Conservation (phyloP, 2,888 invertebrate genomes). For the Clostera curtula region DNA sequence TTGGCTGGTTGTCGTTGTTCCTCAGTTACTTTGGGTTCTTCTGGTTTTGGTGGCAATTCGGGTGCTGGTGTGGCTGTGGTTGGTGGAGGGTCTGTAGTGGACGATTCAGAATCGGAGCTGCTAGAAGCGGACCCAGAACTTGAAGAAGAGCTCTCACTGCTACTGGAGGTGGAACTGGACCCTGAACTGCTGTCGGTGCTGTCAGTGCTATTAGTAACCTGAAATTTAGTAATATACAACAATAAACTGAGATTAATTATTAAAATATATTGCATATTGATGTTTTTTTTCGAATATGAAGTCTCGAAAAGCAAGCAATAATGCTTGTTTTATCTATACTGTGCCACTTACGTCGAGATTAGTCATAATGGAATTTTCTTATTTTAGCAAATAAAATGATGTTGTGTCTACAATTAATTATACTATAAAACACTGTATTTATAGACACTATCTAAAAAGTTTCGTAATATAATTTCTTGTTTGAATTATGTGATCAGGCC, state of each 20-base stretch:
- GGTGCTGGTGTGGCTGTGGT: slow-evolving; percentile 31
- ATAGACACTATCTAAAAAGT: too few species aligned
- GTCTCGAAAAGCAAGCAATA: background rate
- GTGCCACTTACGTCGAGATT: slow-evolving; percentile 43
- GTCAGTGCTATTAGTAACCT: slow-evolving; percentile 70
- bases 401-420: too few species aligned
- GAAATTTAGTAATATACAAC: slow-evolving; percentile 25
- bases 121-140: slow-evolving; percentile 81
- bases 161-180: slow-evolving; percentile 80
- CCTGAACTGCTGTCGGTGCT: slow-evolving; percentile 79
- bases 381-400: slow-evolving; percentile 4
- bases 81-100: slow-evolving; percentile 62
- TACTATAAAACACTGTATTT: too few species aligned
- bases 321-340: background rate
- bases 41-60: slow-evolving; percentile 54
- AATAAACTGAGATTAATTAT: too few species aligned
- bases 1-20: slow-evolving; percentile 49
- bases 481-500: too few species aligned
- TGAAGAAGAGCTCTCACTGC: slow-evolving; percentile 80
- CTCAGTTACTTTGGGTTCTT: slow-evolving; percentile 53
- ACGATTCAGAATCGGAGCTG: slow-evolving; percentile 82
- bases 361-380: slow-evolving; percentile 37
- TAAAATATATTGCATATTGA: too few species aligned
- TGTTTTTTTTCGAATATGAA: too few species aligned
- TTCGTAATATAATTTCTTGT: too few species aligned